Base-by-base conservation (phyloP, 2,888 invertebrate genomes). In the Tryphoninae sp. region DNA sequence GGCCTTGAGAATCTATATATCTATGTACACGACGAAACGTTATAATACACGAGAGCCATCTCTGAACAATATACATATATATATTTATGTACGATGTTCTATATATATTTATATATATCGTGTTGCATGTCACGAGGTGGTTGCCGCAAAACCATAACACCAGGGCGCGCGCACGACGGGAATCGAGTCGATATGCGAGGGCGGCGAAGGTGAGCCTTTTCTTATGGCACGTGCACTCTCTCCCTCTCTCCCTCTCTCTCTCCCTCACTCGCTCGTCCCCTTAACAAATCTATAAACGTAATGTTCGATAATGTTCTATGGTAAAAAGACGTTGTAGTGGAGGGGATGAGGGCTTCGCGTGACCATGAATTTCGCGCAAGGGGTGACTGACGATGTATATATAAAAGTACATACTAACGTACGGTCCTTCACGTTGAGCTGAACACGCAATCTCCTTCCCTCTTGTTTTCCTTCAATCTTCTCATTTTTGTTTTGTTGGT, bases 241-340 rank as follows among this genome's bases (percentile, higher is more conserved):
- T 33, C 6, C 6, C 33, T 33, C 33, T 33, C 33, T 1, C 33
- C 6, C 33, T 33, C 33, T 33, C 33, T 33, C 33, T 33, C 33
- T 33, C 33, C 0, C 33, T 33, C 33, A 6, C 33, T 33, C 33
- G 49, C 64, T 65, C 16, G 26, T 65, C 49, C 72, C 62, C 73
- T 72, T 81, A 78, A 68, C 76, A 86, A 87, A 88, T 88, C 87
- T 87, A 87, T 88, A 86, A 88, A 86, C 86, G 85, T 86, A 86
- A 87, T 86, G 88, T 87, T 86, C 87, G 84, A 87, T 87, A 87
- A 88, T 86, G 84, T 87, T 81, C 85, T 84, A 84, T 78, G 81
- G 83, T 83, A 78, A 86, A 85, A 74, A 6, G 33, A 33, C 33
- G 33, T 33, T 33, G 33, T 1, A 33, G 6, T 33, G 33, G 33